Percentiles rank a stretch among this genome's conserved stretches.
phyloP scores from a whole-genome alignment of 2,113 vertebrate genomes.

The Dasypus novemcinctus region DNA sequence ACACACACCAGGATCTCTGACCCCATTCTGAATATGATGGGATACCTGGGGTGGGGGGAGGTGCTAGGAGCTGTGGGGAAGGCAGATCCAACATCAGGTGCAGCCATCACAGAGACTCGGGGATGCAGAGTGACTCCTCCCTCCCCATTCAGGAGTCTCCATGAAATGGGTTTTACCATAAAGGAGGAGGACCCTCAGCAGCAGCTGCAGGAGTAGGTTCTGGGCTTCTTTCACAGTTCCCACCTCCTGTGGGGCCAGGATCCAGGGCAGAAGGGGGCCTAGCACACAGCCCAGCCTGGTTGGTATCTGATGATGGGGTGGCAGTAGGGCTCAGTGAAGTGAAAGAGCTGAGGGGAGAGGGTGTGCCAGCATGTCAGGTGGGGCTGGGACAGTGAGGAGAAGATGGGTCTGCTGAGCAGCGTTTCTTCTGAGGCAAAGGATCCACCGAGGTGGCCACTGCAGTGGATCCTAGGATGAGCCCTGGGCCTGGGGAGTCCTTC shows the following conservation, averaged over 20 bases:
- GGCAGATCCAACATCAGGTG: too few relatives aligned
- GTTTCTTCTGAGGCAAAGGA: background rate
- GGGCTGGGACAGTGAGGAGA: background rate
- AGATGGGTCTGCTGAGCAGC: accelerated
- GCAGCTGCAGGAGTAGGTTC: background rate
- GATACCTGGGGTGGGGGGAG: too few relatives aligned
- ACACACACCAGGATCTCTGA: too few relatives aligned
- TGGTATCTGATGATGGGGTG: background rate
- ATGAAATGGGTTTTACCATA: too few relatives aligned
- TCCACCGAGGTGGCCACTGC: background rate
- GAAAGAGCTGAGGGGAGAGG: background rate
- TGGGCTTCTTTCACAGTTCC: background rate
- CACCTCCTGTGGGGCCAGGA: conserved; percentile 29
- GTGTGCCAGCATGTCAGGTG: background rate
- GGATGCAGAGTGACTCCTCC: too few relatives aligned
- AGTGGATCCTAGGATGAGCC: background rate
- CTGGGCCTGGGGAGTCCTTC: conserved; percentile 40
- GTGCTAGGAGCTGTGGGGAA: too few relatives aligned
- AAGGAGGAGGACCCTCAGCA: too few relatives aligned
- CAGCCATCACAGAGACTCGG: too few relatives aligned
- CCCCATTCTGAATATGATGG: too few relatives aligned
- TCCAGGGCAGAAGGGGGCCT: too few relatives aligned
- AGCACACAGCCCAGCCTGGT: background rate
- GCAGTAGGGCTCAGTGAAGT: background rate
- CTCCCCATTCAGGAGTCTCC: too few relatives aligned